Conservation (phyloP, 2,797 vertebrate species). For the Scolopax bukidnonensis region DNA sequence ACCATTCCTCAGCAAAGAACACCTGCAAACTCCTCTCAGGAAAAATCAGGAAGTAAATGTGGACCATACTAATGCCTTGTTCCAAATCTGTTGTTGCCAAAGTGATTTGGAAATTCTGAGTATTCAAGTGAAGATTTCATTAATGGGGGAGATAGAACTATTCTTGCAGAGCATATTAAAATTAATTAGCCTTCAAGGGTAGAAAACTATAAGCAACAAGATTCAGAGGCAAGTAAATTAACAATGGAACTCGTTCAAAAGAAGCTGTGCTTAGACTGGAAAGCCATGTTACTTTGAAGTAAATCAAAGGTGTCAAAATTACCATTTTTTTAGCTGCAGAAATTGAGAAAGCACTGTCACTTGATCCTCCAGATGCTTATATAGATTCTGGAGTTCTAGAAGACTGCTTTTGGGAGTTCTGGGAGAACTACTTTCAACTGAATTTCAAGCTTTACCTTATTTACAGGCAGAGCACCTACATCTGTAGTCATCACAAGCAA, state of each 20-base stretch:
- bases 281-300: background rate
- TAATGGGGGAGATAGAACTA: background rate
- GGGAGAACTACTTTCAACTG: background rate
- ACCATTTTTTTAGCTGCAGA: background rate
- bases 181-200: constrained; percentile 47
- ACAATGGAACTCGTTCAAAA: background rate
- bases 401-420: background rate
- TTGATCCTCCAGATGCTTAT: background rate
- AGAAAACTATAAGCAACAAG: background rate
- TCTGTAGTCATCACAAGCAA: background rate
- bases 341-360: background rate
- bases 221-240: background rate
- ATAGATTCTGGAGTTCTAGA: background rate
- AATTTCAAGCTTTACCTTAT: constrained; percentile 16
- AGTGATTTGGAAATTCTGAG: constrained; percentile 3
- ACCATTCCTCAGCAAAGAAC: background rate
- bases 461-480: background rate
- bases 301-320: background rate
- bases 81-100: background rate
- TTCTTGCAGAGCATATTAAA: constrained; percentile 28
- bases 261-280: background rate
- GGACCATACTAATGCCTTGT: background rate
- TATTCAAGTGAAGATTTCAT: constrained; percentile 1
- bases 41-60: background rate
- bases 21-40: background rate